Evolutionary conservation across 2,113 vertebrate species (phyloP), one percentile per base, ranked within the genome.

Genomic region (Alectura lathami): DNA sequence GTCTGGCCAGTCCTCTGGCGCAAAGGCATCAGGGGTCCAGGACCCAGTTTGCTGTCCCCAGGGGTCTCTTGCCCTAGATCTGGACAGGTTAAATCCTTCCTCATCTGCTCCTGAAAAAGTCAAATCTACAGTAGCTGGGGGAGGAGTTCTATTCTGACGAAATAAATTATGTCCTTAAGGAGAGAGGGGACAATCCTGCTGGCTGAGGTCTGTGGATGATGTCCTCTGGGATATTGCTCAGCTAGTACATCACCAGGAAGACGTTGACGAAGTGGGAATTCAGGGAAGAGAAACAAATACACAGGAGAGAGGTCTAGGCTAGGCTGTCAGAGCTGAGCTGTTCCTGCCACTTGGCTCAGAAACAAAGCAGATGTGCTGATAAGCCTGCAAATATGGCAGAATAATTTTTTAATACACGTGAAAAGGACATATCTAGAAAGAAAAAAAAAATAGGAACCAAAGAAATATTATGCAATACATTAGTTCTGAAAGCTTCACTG

Each of bases 11-110:
- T 34, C 21, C 50, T 15, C 50, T 43, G 79, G 85, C 0, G 0
- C 22, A 51, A 91, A 24, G 63, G 26, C 85, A 47, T 60, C 3
- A 3, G 64, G 70, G 76, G 79, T 80, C 83, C 32, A 16, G 34
- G 38, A 40, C 88, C 68, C 7, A 1, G 53, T 70, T 83, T 83
- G 76, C 51, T 75, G 18, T 86, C 76, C 76, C 76, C 1, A 0
- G 56, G 38, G 38, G 42, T 70, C 56, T 63, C 60, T 26, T 68
- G 76, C 64, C 54, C 83, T 75, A 90, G 53, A 94, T 96, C 54
- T 74, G 54, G 23, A 30, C 57, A 64, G 79, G 94, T 88, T 53
- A 91, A 59, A 94, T 17, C 48, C 48, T 64, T 89, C 57, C 17
- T 66, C 66, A 38, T 26, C 57, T 68, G 34, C 32, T 56, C 14